phyloP scores from a whole-genome alignment of 2,797 vertebrate genomes.

The Stomatorhinus walkeri region DNA sequence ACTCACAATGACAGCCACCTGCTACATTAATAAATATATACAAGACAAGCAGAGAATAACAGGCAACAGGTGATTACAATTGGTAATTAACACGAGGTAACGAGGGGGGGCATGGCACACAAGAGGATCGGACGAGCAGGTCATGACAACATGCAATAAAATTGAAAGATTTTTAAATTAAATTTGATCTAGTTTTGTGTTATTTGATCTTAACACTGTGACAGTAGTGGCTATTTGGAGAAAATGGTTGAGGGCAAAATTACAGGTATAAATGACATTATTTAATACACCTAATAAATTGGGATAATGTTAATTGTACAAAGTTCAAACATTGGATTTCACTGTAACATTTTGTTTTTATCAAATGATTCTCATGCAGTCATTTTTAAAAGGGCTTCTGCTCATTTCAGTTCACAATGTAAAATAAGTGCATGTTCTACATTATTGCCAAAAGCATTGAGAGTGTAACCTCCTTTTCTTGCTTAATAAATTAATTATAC shows the following conservation, averaged over 20 bases:
- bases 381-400: not conserved
- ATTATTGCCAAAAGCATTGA: not conserved
- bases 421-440: not conserved
- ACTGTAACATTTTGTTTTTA: not conserved
- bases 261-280: not conserved
- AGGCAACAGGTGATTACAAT: too few species aligned
- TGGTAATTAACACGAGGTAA: too few species aligned
- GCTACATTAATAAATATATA: too few species aligned
- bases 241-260: not conserved
- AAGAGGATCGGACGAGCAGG: too few species aligned
- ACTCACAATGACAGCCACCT: slow-evolving; percentile 58
- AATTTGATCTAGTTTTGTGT: not conserved
- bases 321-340: not conserved
- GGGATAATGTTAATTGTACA: not conserved
- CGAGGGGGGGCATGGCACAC: too few species aligned
- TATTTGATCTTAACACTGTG: not conserved
- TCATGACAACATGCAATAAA: not conserved
- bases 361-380: not conserved
- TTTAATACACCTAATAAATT: not conserved
- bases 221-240: not conserved
- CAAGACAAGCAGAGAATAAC: too few species aligned
- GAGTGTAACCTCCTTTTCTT: not conserved
- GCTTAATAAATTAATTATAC: not conserved
- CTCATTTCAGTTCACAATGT: not conserved
- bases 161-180: not conserved